These are phyloP conservation scores for Urocitellus parryii DNA, from an alignment of 2,113 vertebrate genomes.

Conservation along the genomic window DNA sequence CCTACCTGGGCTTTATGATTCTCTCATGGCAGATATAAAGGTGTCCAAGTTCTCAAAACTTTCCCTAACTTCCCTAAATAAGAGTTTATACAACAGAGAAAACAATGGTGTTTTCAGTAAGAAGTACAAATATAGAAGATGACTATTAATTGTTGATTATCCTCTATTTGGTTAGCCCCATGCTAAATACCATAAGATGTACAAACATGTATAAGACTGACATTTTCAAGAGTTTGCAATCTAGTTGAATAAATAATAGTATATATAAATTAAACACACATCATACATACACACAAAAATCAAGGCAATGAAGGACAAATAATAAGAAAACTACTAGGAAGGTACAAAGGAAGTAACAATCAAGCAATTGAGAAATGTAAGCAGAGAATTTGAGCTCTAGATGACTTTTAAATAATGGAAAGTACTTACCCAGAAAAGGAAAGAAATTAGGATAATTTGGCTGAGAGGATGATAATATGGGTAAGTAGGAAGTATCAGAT, in stretches of 20 bases:
- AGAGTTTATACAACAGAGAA: conserved; percentile 16
- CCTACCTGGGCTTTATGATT: neutral
- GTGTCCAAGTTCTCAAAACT: conserved; percentile 6
- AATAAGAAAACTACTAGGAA: neutral
- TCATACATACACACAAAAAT: neutral
- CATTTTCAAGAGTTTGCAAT: neutral
- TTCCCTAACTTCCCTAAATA: neutral
- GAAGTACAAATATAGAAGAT: neutral
- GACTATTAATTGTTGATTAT: neutral
- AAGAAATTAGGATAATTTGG: neutral
- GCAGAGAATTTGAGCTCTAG: neutral
- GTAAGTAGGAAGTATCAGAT: neutral
- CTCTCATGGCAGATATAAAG: neutral
- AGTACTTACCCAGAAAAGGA: neutral
- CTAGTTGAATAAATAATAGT: neutral
- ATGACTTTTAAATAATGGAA: neutral
- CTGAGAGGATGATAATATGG: neutral
- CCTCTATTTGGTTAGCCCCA: neutral
- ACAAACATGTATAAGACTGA: neutral
- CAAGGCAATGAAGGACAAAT: neutral
- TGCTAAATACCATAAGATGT: conserved; percentile 13
- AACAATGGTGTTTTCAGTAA: neutral
- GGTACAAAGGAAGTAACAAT: neutral
- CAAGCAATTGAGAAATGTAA: neutral
- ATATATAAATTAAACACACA: conserved; percentile 8